Percentiles rank a stretch among this genome's conserved stretches.
Evolutionary conservation across 2,888 invertebrate genomes (phyloP).

Genomic region (Acrocyrtus sp.): DNA sequence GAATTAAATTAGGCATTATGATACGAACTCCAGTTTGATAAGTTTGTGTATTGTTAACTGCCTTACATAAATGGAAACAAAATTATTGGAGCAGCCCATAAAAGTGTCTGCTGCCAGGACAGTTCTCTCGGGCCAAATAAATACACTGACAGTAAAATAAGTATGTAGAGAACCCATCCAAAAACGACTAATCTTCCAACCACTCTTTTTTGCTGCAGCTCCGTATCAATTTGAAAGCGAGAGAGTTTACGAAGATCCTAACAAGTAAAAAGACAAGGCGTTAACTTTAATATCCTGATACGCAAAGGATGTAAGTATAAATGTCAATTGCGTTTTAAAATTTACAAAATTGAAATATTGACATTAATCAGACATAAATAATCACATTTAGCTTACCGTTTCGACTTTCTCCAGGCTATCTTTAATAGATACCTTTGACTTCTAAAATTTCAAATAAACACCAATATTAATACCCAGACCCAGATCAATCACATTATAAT

Average conservation of each 20-base stretch:
- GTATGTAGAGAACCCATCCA: slow-evolving; percentile 70
- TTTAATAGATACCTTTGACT: slow-evolving; percentile 70
- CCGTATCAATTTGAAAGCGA: slow-evolving; percentile 81
- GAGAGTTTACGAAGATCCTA: slow-evolving; percentile 83
- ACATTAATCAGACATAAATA: too few species aligned
- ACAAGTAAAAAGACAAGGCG: too few species aligned
- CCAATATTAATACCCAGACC: too few species aligned
- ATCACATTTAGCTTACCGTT: too few species aligned
- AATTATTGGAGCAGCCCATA: slow-evolving; percentile 82
- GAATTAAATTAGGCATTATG: too few species aligned
- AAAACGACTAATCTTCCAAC: slow-evolving; percentile 79
- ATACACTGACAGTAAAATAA: slow-evolving; percentile 79
- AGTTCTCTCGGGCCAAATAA: slow-evolving; percentile 83
- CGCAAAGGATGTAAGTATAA: slow-evolving; percentile 59
- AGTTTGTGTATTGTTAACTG: background rate
- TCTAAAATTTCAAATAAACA: slow-evolving; percentile 66
- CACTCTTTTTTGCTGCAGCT: slow-evolving; percentile 82
- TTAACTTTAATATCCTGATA: too few species aligned
- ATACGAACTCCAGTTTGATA: too few species aligned
- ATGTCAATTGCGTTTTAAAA: slow-evolving; percentile 18
- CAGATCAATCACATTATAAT: too few species aligned
- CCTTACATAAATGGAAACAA: slow-evolving; percentile 87
- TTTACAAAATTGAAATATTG: background rate
- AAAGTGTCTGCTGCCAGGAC: slow-evolving; percentile 74
- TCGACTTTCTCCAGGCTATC: slow-evolving; percentile 77